phyloP scores from a whole-genome alignment of 2,113 vertebrate species.

The Lophura nycthemera region DNA sequence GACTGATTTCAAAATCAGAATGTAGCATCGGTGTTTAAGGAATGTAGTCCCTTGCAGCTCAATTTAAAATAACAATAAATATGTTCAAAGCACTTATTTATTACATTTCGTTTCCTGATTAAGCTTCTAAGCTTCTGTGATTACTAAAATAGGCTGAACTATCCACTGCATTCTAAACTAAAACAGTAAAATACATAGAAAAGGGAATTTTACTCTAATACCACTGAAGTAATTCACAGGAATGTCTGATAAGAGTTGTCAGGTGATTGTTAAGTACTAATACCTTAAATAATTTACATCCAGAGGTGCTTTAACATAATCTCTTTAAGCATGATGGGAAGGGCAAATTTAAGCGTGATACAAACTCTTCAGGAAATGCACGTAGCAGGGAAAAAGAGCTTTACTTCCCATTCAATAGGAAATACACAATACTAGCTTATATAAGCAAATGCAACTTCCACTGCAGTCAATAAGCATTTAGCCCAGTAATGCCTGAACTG shows the following conservation, averaged over 20 bases:
- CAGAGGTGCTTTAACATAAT: not conserved
- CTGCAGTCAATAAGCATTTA: not conserved
- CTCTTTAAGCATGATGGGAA: not conserved
- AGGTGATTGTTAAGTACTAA: not conserved
- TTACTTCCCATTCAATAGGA: not conserved
- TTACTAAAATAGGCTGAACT: not conserved
- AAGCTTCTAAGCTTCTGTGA: conserved; percentile 2
- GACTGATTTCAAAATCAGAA: conserved; percentile 2
- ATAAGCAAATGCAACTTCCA: conserved; percentile 12
- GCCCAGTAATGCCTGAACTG: not conserved
- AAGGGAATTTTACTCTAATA: not conserved
- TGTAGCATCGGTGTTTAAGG: not conserved
- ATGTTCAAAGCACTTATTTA: conserved; percentile 6
- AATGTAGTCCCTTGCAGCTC: not conserved
- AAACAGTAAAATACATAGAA: not conserved
- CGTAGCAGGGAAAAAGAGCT: not conserved
- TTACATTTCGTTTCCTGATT: not conserved
- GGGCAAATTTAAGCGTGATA: not conserved
- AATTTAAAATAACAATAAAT: conserved; percentile 21
- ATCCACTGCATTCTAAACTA: not conserved
- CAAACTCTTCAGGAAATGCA: conserved; percentile 11
- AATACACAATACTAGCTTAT: not conserved
- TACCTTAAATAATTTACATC: conserved; percentile 21
- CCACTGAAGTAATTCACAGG: not conserved
- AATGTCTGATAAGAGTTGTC: not conserved